Conservation (phyloP, 2,113 vertebrate species). For the Anas platyrhynchos region DNA sequence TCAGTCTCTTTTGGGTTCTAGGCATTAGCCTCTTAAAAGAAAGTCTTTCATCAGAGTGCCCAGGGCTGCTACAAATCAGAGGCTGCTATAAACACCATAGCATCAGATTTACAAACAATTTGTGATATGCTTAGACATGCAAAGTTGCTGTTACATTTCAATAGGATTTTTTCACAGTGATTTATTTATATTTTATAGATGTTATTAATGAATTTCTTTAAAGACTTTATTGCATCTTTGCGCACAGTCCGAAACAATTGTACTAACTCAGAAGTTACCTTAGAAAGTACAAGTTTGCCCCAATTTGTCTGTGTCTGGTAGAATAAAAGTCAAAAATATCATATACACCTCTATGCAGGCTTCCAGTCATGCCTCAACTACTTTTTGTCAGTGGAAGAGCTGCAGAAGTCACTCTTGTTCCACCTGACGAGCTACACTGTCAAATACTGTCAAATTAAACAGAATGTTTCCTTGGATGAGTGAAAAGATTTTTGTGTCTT, state of each 20-base stretch:
- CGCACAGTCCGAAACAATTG: background rate
- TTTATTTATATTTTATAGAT: constrained; percentile 35
- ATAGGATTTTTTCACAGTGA: background rate
- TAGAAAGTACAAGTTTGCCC: background rate
- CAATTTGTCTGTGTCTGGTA: background rate
- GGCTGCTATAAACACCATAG: background rate
- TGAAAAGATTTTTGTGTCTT: background rate
- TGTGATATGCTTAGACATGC: background rate
- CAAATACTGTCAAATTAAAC: background rate
- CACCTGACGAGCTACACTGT: background rate
- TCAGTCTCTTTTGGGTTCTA: background rate
- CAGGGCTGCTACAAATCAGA: background rate
- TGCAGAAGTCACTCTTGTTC: background rate
- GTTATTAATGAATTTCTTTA: background rate
- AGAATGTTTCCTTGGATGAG: background rate
- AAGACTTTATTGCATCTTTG: background rate
- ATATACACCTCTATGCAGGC: rapidly evolving
- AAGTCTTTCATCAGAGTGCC: background rate
- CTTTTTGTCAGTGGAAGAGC: background rate
- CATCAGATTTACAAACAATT: background rate
- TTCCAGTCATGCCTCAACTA: background rate
- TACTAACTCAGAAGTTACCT: background rate
- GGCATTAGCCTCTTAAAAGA: background rate
- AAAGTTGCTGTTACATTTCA: background rate
- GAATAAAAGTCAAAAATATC: background rate